Conservation (phyloP, 2,113 vertebrate genomes). For the Notothenia coriiceps region DNA sequence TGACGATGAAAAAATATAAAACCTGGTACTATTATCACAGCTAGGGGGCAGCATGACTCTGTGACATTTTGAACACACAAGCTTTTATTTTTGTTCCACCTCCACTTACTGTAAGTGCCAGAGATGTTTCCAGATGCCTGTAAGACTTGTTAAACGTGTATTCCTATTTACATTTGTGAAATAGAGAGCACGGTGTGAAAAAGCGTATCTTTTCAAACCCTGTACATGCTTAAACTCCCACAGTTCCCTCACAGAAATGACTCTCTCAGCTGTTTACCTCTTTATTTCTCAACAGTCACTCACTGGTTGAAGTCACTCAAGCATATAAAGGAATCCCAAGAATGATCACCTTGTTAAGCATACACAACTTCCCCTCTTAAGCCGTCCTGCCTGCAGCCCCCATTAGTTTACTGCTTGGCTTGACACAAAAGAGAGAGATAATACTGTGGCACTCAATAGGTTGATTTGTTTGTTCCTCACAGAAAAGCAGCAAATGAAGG, state of each 20-base stretch:
- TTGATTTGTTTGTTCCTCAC: slow-evolving; percentile 71
- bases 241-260: neutral
- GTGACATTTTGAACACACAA: neutral
- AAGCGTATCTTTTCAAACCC: neutral
- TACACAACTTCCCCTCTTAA: slow-evolving; percentile 46
- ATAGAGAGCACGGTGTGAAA: slow-evolving; percentile 22
- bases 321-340: slow-evolving; percentile 75
- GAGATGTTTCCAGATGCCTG: neutral
- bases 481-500: slow-evolving; percentile 70
- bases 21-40: neutral
- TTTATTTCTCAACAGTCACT: slow-evolving; percentile 34
- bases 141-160: slow-evolving; percentile 47
- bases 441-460: slow-evolving; percentile 61
- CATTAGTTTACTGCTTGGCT: slow-evolving; percentile 59
- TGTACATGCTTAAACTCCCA: neutral
- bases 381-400: slow-evolving; percentile 21
- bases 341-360: slow-evolving; percentile 78
- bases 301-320: slow-evolving; percentile 56
- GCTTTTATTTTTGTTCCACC: neutral
- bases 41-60: slow-evolving; percentile 76
- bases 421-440: slow-evolving; percentile 58
- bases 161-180: slow-evolving; percentile 19
- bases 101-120: neutral
- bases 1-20: neutral
- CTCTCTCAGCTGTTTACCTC: slow-evolving; percentile 23